phyloP scores from a whole-genome alignment of 1,140 invertebrate species.

The Scaptodrosophila lebanonensis region DNA sequence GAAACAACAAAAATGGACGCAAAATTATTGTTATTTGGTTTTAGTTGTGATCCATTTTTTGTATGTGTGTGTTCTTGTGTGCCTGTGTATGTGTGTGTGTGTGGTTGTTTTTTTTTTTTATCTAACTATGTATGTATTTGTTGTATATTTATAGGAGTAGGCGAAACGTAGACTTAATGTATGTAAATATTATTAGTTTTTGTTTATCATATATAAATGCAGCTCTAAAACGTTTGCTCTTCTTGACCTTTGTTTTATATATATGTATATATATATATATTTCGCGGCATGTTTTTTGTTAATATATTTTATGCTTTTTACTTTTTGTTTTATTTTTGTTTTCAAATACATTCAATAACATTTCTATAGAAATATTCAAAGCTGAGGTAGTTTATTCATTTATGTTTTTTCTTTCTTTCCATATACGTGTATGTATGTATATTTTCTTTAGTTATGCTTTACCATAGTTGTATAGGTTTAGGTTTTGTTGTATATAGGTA shows the following conservation, averaged over 20 bases:
- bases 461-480: conserved; percentile 14
- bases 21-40: conserved; percentile 62
- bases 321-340: conserved; percentile 27
- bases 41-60: conserved; percentile 29
- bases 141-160: conserved; percentile 59
- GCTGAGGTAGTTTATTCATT: conserved; percentile 71
- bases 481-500: conserved; percentile 17
- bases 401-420: conserved; percentile 32
- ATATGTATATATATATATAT: too few species aligned
- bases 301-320: conserved; percentile 20
- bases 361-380: conserved; percentile 73
- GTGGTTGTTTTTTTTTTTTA: conserved; percentile 44
- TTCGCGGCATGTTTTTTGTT: neutral
- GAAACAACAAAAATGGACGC: conserved; percentile 73
- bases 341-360: conserved; percentile 67
- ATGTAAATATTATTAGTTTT: conserved; percentile 37
- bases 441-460: conserved; percentile 31
- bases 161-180: conserved; percentile 65
- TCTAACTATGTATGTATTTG: conserved; percentile 41
- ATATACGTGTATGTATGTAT: conserved; percentile 9
- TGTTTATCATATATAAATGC: conserved; percentile 63
- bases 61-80: conserved; percentile 17
- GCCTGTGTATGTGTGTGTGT: conserved; percentile 10
- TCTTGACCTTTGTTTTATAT: conserved; percentile 9
- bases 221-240: conserved; percentile 62